Base-by-base conservation (phyloP, 1,140 invertebrate species). In the Papilio glaucus region DNA sequence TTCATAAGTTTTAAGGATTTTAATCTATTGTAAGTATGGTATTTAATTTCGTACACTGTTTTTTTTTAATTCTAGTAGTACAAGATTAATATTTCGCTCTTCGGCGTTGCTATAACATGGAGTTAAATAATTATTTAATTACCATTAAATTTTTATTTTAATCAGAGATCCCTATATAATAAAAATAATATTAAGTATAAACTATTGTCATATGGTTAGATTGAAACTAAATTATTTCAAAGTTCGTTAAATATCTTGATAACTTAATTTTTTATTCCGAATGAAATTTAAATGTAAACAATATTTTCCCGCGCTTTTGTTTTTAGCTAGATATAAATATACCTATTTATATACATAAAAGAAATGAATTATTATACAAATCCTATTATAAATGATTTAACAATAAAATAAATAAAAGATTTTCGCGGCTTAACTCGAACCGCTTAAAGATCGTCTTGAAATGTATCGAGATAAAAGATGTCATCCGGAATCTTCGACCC, bases 391-490 rank as follows among this genome's bases (percentile, higher is more conserved):
- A 65, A 13, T 15, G 63, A 49, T 42, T 61, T 29, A 63, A 75
- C 63, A 75, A 71, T 71, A 73, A 74, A 74, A 75, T 72, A 65
- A 57, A 76, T 72, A 75, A 80, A 80, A 75, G 71, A 77, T 68
- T 57, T 77, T 81, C 74, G 87, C 82, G 83, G 85, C 85, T 83
- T 76, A 84, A 84, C 74, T 79, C 77, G 83, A 84, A 84, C 80
- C 80, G 77, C 79, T 84, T 84, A 83, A 87, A 86, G 85, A 89
- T 85, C 82, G 81, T 83, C 69, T 82, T 80, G 89, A 87, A 90
- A 91, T 92, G 88, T 86, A 87, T 92, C 84, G 85, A 87, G 90
- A 92, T 92, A 91, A 91, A 91, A 84, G 83, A 91, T 90, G 88
- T 92, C 89, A 91, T 91, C 87, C 87, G 84, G 85, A 92, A 87